Conservation (phyloP, 2,888 invertebrate species). For the Ormyrus thymus region DNA sequence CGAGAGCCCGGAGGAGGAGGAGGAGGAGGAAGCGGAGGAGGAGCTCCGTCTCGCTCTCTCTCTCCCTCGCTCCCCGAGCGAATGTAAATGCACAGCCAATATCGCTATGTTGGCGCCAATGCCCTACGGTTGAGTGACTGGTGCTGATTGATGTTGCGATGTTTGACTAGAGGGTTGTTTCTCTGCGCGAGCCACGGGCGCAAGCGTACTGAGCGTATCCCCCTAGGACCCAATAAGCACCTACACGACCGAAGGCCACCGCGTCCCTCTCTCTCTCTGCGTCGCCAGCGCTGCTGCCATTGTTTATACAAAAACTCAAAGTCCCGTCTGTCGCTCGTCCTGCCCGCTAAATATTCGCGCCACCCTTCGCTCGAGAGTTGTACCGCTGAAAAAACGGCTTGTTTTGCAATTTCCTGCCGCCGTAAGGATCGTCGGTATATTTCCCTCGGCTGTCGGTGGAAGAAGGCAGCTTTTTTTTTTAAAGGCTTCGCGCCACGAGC, state of each 20-base stretch:
- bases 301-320: conserved; percentile 60
- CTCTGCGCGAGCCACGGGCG: conserved; percentile 60
- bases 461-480: no score
- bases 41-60: neutral
- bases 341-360: conserved; percentile 4
- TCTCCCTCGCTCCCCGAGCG: conserved; percentile 43
- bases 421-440: neutral
- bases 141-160: conserved; percentile 75
- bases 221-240: conserved; percentile 66
- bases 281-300: conserved; percentile 40
- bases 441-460: no score
- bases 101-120: conserved; percentile 66
- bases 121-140: conserved; percentile 72
- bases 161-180: conserved; percentile 75
- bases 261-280: conserved; percentile 53
- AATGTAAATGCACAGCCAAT: conserved; percentile 70
- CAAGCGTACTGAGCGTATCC: conserved; percentile 59
- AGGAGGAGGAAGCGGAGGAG: neutral
- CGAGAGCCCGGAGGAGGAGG: neutral
- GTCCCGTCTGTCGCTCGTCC: conserved; percentile 67
- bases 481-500: no score
- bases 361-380: conserved; percentile 58
- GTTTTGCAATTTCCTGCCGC: neutral
- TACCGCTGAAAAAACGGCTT: no score
- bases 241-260: conserved; percentile 32